Percentiles rank a stretch among this genome's conserved stretches.
phyloP scores from a whole-genome alignment of 1,140 invertebrate species.

The Orchestia grillus region DNA sequence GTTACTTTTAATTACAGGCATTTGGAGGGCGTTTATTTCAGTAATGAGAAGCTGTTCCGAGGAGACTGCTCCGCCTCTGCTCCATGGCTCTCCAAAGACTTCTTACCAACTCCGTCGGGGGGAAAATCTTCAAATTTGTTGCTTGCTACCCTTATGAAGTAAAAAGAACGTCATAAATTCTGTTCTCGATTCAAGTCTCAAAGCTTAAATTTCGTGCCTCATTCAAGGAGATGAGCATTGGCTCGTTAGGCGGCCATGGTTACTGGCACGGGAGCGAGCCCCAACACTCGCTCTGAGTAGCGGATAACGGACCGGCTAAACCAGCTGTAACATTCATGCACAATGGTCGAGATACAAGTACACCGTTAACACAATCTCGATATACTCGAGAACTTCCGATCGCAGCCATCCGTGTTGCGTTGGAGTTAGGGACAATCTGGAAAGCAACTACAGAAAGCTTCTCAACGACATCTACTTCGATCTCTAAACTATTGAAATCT shows the following conservation, averaged over 20 bases:
- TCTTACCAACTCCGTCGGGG: constrained; percentile 30
- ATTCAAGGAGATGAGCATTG: constrained; percentile 18
- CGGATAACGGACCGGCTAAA: neutral
- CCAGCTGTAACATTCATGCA: neutral
- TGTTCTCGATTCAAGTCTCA: constrained; percentile 19
- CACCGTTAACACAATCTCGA: neutral
- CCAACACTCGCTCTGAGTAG: neutral
- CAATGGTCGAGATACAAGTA: neutral
- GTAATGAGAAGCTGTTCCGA: constrained; percentile 55
- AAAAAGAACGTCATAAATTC: constrained; percentile 32
- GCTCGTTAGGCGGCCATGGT: neutral
- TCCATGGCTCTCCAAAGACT: constrained; percentile 46
- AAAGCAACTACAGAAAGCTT: neutral
- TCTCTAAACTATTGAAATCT: no score
- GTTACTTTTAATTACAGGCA: constrained; percentile 56
- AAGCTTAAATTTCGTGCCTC: constrained; percentile 14
- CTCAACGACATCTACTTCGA: neutral
- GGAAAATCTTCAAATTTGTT: constrained; percentile 45
- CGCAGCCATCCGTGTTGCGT: neutral
- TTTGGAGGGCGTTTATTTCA: constrained; percentile 54
- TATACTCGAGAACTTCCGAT: neutral
- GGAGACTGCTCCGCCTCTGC: constrained; percentile 23
- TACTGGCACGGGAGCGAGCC: neutral
- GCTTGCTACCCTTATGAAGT: constrained; percentile 40
- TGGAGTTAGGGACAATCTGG: neutral